Evolutionary conservation across 2,797 vertebrate species (phyloP).

Genomic region (Protonibea diacanthus): DNA sequence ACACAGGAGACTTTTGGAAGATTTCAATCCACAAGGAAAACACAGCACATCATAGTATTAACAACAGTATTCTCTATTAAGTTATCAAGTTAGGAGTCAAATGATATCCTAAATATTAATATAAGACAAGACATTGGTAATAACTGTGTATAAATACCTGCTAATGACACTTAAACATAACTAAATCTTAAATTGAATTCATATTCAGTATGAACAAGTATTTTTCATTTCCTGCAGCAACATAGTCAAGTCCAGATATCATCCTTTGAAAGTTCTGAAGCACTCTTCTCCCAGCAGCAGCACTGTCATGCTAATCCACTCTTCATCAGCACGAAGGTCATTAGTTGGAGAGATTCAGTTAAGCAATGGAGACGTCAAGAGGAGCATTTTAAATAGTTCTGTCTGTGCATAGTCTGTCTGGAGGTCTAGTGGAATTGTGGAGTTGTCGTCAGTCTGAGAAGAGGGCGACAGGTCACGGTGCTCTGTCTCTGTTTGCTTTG

Average conservation of each 20-base stretch:
- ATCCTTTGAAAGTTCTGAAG: constrained; percentile 31
- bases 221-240: constrained; percentile 29
- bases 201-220: background rate
- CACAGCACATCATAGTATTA: background rate
- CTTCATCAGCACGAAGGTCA: constrained; percentile 57
- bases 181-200: background rate
- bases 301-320: constrained; percentile 56
- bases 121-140: background rate
- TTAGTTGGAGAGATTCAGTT: constrained; percentile 48
- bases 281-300: constrained; percentile 28
- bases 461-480: constrained; percentile 43
- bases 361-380: constrained; percentile 48
- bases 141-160: background rate
- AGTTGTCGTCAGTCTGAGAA: constrained; percentile 33
- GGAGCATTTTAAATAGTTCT: constrained; percentile 47
- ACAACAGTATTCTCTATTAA: too few species aligned
- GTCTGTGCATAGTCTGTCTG: constrained; percentile 53
- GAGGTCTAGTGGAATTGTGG: constrained; percentile 43
- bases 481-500: background rate
- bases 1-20: background rate
- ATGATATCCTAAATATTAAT: background rate
- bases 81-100: background rate
- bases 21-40: background rate
- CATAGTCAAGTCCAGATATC: constrained; percentile 4
- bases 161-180: constrained; percentile 5